Percentiles rank a stretch among this genome's conserved stretches.
phyloP scores from a whole-genome alignment of 2,888 invertebrate species.

The Platerodrilus igneus region DNA sequence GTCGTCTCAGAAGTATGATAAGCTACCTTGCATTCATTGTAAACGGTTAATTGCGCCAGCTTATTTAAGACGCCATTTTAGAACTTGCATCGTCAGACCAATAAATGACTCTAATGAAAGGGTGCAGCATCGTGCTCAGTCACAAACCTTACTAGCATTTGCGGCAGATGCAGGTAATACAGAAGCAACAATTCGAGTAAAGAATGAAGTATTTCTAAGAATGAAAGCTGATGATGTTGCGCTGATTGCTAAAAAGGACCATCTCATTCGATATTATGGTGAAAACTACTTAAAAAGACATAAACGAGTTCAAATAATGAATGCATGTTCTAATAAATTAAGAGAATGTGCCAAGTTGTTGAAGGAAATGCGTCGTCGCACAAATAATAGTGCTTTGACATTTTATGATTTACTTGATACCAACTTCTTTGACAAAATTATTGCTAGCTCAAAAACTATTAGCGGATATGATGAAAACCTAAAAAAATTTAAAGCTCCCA shows the following conservation, averaged over 20 bases:
- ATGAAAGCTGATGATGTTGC: slow-evolving; percentile 11
- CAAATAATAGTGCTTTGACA: slow-evolving; percentile 1
- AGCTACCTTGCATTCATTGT: slow-evolving; percentile 21
- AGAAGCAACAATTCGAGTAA: slow-evolving; percentile 8
- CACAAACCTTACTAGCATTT: slow-evolving; percentile 11
- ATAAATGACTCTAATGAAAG: slow-evolving; percentile 14
- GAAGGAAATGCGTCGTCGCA: slow-evolving; percentile 10
- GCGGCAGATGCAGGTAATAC: slow-evolving; percentile 6
- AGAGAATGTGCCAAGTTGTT: slow-evolving; percentile 13
- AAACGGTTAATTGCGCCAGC: slow-evolving; percentile 14
- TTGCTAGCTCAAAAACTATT: slow-evolving; percentile 5
- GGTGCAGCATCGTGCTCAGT: slow-evolving; percentile 9
- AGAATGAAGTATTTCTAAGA: slow-evolving; percentile 11
- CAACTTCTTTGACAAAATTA: slow-evolving; percentile 6
- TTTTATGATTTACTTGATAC: slow-evolving; percentile 11
- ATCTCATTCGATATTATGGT: slow-evolving; percentile 12
- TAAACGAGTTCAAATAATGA: slow-evolving; percentile 10
- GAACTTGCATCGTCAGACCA: slow-evolving; percentile 18
- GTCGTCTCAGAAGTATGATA: slow-evolving; percentile 9
- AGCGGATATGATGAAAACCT: slow-evolving; percentile 7
- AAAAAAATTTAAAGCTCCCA: slow-evolving; percentile 7
- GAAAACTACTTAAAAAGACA: slow-evolving; percentile 14
- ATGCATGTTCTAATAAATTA: slow-evolving; percentile 15
- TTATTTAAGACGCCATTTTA: slow-evolving; percentile 21
- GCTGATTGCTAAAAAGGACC: slow-evolving; percentile 10